phyloP scores from a whole-genome alignment of 2,797 vertebrate species.

The Holocentrus rufus region DNA sequence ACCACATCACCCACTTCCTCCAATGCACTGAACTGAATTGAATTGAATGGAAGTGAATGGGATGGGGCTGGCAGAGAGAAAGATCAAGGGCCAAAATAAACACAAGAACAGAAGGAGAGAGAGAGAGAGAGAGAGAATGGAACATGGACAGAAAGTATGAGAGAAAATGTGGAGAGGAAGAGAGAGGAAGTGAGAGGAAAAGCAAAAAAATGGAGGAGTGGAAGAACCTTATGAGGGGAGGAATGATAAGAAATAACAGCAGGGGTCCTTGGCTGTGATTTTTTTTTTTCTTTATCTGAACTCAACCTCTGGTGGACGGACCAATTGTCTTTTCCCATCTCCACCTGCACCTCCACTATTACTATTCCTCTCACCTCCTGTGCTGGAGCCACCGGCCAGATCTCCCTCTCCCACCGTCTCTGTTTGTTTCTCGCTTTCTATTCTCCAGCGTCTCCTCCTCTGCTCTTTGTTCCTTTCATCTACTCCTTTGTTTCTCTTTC shows the following conservation, averaged over 20 bases:
- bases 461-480: not conserved
- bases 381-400: slow-evolving; percentile 1
- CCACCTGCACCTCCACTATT: slow-evolving; percentile 23
- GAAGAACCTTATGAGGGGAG: not conserved
- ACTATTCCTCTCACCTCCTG: slow-evolving; percentile 51
- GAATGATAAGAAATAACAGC: not conserved
- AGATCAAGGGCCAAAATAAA: not conserved
- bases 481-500: not conserved
- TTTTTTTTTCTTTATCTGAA: not conserved
- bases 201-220: not conserved
- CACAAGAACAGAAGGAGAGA: not conserved
- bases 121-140: not conserved
- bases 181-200: not conserved
- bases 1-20: too few species aligned
- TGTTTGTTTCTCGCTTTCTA: slow-evolving; percentile 27
- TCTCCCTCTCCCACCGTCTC: slow-evolving; percentile 14
- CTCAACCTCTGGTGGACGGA: not conserved
- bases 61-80: not conserved
- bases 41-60: too few species aligned
- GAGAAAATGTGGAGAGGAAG: not conserved
- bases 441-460: not conserved
- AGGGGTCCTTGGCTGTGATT: not conserved
- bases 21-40: too few species aligned
- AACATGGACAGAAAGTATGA: too few species aligned
- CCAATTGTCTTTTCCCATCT: slow-evolving; percentile 24